phyloP scores from a whole-genome alignment of 2,888 invertebrate species.

The Mesorhabditis spiculigera region DNA sequence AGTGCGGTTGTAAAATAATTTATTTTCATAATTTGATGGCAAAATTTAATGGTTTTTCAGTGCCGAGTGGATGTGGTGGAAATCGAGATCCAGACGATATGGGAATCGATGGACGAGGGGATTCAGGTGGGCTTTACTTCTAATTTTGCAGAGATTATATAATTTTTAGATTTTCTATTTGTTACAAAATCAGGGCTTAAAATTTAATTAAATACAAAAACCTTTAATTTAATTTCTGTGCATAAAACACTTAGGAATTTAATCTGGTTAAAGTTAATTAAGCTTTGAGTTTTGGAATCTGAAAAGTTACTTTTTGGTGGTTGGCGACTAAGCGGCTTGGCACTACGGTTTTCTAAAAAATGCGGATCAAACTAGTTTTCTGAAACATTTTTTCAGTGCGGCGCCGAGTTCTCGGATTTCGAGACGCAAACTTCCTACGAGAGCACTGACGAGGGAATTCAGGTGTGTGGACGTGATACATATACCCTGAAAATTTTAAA shows the following conservation, averaged over 20 bases:
- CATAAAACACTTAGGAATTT: too few relatives aligned
- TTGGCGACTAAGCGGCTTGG: too few relatives aligned
- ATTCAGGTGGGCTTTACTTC: neutral
- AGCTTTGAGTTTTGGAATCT: too few relatives aligned
- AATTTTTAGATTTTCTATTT: too few relatives aligned
- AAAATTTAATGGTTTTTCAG: neutral
- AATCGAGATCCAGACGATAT: neutral
- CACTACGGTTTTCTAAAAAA: too few relatives aligned
- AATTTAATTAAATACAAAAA: too few relatives aligned
- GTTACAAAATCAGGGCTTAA: too few relatives aligned
- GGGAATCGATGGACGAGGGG: slow-evolving; percentile 3
- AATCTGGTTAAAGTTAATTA: too few relatives aligned
- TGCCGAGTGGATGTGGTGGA: neutral
- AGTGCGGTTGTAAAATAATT: neutral
- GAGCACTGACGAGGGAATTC: slow-evolving; percentile 31
- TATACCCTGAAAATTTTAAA: neutral
- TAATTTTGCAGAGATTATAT: too few relatives aligned
- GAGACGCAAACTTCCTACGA: slow-evolving; percentile 8
- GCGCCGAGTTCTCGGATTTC: neutral
- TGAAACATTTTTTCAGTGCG: neutral
- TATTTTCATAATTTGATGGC: neutral
- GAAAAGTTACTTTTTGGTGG: too few relatives aligned
- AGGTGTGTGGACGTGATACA: slow-evolving; percentile 12
- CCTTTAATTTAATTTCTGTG: too few relatives aligned
- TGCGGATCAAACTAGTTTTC: too few relatives aligned